Evolutionary conservation across 2,888 invertebrate species (phyloP).

Genomic region (Cantharis rustica): DNA sequence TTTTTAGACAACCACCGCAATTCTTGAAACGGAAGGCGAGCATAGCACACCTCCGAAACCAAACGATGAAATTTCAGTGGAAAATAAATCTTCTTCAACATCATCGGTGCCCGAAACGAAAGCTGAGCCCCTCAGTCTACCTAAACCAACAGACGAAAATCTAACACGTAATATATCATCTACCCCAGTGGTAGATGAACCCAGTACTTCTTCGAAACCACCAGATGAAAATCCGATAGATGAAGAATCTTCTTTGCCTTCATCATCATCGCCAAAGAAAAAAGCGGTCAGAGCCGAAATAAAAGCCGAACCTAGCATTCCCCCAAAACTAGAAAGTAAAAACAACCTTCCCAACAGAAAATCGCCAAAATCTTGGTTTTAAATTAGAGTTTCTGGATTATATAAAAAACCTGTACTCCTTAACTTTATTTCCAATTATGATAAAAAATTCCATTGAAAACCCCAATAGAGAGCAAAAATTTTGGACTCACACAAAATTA

Average conservation of each 20-base stretch:
- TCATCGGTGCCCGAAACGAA: background rate
- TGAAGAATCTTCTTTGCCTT: background rate
- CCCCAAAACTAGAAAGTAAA: background rate
- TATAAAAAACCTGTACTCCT: background rate
- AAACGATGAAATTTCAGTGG: background rate
- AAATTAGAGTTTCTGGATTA: background rate
- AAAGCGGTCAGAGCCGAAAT: background rate
- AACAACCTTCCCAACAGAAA: background rate
- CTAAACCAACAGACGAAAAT: background rate
- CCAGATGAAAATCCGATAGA: background rate
- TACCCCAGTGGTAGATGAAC: background rate
- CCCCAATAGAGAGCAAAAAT: background rate
- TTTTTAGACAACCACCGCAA: background rate
- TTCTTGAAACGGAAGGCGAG: background rate
- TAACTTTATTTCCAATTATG: background rate
- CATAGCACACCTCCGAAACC: background rate
- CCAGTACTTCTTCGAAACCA: background rate
- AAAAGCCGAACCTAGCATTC: background rate
- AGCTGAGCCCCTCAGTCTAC: background rate
- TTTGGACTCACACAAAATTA: background rate
- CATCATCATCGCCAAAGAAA: background rate
- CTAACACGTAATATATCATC: too few species aligned
- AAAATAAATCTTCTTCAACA: background rate
- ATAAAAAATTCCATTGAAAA: too few species aligned
- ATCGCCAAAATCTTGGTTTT: background rate